Conservation (phyloP, 2,797 vertebrate species). For the Gadopsis marmoratus region DNA sequence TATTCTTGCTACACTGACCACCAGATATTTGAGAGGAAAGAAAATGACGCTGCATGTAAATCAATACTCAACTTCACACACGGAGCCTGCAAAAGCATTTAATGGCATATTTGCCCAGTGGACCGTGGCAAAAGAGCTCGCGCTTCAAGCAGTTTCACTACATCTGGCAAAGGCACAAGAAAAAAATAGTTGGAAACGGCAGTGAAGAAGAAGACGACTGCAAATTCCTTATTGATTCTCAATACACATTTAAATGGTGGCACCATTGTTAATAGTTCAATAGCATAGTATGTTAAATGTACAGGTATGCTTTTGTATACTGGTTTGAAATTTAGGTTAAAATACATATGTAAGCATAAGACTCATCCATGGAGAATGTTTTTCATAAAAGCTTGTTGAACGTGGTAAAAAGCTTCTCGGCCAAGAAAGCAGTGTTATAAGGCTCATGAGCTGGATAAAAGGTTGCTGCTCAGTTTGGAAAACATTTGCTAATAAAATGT, state of each 20-base stretch:
- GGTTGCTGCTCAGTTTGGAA: neutral
- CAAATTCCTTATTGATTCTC: conserved; percentile 34
- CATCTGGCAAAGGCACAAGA: conserved; percentile 36
- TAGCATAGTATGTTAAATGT: neutral
- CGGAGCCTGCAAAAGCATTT: conserved; percentile 60
- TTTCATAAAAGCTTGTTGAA: neutral
- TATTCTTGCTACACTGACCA: conserved; percentile 47
- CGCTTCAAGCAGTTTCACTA: conserved; percentile 32
- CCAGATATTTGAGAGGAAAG: conserved; percentile 44
- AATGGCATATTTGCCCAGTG: conserved; percentile 61
- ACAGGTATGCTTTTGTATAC: neutral
- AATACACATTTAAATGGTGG: neutral
- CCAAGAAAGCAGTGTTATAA: neutral
- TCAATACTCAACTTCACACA: conserved; percentile 64
- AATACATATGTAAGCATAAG: neutral
- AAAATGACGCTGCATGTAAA: conserved; percentile 68
- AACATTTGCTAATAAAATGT: conserved; percentile 5
- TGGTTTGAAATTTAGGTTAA: neutral
- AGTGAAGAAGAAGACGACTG: conserved; percentile 6
- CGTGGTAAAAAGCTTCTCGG: neutral
- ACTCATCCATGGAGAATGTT: neutral
- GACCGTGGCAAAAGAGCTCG: conserved; percentile 31
- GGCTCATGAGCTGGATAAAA: no score
- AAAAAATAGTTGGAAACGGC: conserved; percentile 19
- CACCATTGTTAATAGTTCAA: conserved; percentile 10